These are phyloP conservation scores for Aphidius colemani DNA, from an alignment of 2,888 invertebrate genomes.

Conservation along the genomic window DNA sequence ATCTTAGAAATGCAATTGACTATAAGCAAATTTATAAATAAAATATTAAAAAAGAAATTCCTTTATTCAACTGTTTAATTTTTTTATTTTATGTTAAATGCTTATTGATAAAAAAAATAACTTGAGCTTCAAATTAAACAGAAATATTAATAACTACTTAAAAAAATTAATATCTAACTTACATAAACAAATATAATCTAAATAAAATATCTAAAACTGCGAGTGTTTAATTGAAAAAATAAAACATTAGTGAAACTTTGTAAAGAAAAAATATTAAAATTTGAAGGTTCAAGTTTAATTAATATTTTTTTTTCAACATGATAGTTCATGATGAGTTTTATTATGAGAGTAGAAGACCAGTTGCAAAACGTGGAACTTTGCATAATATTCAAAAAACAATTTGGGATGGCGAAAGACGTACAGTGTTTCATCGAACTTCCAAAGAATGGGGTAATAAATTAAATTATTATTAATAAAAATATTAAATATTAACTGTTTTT, in stretches of 20 bases:
- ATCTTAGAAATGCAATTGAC: no score
- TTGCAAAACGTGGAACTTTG: slow-evolving; percentile 44
- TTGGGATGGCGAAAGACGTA: slow-evolving; percentile 46
- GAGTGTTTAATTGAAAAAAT: neutral
- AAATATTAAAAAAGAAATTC: no score
- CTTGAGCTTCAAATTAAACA: no score
- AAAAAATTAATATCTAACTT: neutral
- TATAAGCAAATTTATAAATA: no score
- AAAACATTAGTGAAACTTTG: neutral
- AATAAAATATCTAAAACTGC: neutral
- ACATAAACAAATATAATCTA: neutral
- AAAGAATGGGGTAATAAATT: slow-evolving; percentile 50
- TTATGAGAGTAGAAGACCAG: slow-evolving; percentile 48
- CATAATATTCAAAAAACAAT: slow-evolving; percentile 47
- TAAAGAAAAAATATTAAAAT: neutral
- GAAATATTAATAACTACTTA: neutral
- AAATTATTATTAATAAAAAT: neutral
- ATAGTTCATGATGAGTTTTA: slow-evolving; percentile 50
- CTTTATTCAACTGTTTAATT: no score
- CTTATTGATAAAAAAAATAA: no score
- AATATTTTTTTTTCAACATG: slow-evolving; percentile 30
- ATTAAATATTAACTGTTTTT: slow-evolving; percentile 1
- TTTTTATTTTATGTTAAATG: no score
- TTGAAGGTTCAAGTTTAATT: neutral
- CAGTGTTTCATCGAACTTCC: slow-evolving; percentile 47